phyloP scores from a whole-genome alignment of 2,888 invertebrate genomes.

The Mythimna impura region DNA sequence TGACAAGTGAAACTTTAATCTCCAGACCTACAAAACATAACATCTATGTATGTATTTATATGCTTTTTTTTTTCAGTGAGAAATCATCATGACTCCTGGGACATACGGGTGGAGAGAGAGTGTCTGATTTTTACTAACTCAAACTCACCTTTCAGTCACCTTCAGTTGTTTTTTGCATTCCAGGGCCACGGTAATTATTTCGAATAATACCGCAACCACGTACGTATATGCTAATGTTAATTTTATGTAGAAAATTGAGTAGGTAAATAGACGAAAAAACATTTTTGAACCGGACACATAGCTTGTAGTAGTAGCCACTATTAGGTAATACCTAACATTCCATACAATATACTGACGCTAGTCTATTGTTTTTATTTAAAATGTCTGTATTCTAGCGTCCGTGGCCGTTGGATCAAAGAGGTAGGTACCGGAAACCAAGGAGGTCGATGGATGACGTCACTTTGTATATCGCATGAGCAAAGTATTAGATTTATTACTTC shows the following conservation, averaged over 20 bases:
- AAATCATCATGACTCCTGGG: no score
- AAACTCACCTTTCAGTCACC: no score
- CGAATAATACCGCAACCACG: no score
- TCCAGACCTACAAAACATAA: no score
- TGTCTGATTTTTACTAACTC: no score
- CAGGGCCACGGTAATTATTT: no score
- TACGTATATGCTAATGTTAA: background rate
- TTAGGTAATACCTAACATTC: background rate
- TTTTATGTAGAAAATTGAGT: background rate
- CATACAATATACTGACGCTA: constrained; percentile 4
- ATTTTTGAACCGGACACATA: background rate
- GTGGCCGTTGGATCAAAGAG: constrained; percentile 64
- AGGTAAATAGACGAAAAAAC: background rate
- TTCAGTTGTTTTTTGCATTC: no score
- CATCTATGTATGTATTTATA: no score
- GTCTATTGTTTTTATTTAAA: constrained; percentile 43
- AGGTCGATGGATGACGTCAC: constrained; percentile 61
- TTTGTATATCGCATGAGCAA: constrained; percentile 33
- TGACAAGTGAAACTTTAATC: no score
- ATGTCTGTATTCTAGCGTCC: constrained; percentile 23
- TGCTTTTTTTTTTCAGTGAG: no score
- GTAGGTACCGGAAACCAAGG: constrained; percentile 58
- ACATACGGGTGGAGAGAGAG: no score
- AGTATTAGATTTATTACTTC: constrained; percentile 44
- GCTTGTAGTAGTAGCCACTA: background rate